Base-by-base conservation (phyloP, 2,888 invertebrate species). In the Agelastica alni region DNA sequence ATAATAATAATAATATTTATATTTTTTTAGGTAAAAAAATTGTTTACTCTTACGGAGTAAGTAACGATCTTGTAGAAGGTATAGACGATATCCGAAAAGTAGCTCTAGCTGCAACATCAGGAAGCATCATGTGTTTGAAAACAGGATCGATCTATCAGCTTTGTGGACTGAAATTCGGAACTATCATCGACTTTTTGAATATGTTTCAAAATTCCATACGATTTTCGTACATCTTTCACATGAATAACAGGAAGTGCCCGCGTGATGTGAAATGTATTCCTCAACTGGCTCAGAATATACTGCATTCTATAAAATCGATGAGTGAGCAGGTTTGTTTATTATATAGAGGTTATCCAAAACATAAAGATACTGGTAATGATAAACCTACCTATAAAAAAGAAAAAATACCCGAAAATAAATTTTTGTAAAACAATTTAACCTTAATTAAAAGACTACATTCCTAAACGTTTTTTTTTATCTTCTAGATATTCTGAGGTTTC, bases 111-210 rank as follows among this genome's bases (percentile, higher is more conserved):
- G 10, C 12, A 39, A 39, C 16, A 48, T 28, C 1, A 26, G 47
- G 5, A 14, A 22, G 22, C n/a, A n/a, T 20, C 1, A 12, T 20
- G 6, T 39, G 37, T 14, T 49, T 30, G 13, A 13, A 31, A n/a
- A 12, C 41, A 7, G 49, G 49, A 16, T 32, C 49, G 2, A 49
- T 49, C 12, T 49, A 31, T 7, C 22, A 49, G 16, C 32, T 18
- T 10, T 41, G 31, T 13, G 49, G 49, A 12, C 16, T 42, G n/a
- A 32, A 12, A 2, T 49, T 28, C 14, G 49, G 49, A 3, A 49
- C 49, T 6, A 32, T 49, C 10, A 31, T 49, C 2, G 49, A 49
- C 14, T 49, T 49, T 7, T n/a, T 49, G 10, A 41, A n/a, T n/a
- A 31, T 49, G 28, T 49, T 49, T 20, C 14, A 30, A 2, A 49